Base-by-base conservation (phyloP, 2,888 invertebrate species). In the Rhyacophila evoluta region DNA sequence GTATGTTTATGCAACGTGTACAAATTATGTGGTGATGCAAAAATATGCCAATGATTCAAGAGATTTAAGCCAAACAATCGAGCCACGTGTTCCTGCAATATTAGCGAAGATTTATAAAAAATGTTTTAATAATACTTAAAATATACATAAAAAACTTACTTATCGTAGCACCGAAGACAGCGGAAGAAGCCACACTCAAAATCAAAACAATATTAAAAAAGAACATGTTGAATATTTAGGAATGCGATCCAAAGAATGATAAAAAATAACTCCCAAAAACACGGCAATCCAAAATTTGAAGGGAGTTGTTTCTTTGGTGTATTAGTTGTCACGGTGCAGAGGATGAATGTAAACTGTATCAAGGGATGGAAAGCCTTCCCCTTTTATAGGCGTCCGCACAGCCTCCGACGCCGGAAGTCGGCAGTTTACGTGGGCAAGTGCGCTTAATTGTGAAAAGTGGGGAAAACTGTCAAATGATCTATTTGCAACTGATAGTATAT, bases 141-240 rank as follows among this genome's bases (percentile, higher is more conserved):
- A 33, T 33, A 33, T 4, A 4, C 33, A 37, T 10, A 68, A n/a
- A 38, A 75, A 72, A 75, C 36, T 36, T 41, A 70, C 79, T 79
- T 72, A 79, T 77, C 39, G 28, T 55, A 55, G 69, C 71, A 25
- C 77, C 36, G 27, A 70, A 36, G 4, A 77, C 76, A 5, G 77
- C 69, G 0, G 79, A 68, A n/a, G 38, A 28, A 19, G 72, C 74
- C 55, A 79, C 28, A 55, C 79, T 73, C 19, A 71, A 36, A 28
- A 77, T 25, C 38, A 79, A 27, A 37, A 79, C 70, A 37, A 79
- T 73, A 77, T 79, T 70, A 29, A 77, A 67, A 38, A 79, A 38
- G 37, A 79, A 33, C 79, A 75, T 78, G 25, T 70, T 41, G 8
- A 74, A 25, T 25, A 5, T 68, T 41, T 3, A 15, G 10, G 55